These are phyloP conservation scores for Drosophila dives DNA, from an alignment of 2,888 invertebrate species.

Conservation along the genomic window DNA sequence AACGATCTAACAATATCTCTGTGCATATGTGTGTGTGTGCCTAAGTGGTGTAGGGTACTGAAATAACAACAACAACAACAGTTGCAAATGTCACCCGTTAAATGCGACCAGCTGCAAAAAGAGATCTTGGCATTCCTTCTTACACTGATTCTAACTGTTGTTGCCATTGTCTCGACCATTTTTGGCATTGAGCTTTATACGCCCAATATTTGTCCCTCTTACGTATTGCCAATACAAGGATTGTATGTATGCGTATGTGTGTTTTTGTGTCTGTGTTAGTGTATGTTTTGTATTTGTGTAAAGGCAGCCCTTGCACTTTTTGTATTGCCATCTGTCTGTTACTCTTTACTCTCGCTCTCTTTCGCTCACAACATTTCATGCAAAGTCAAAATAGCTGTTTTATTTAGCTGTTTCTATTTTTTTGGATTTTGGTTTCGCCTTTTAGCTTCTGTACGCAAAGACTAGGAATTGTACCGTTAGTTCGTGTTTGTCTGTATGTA, in stretches of 20 bases:
- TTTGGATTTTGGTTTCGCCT: constrained; percentile 15
- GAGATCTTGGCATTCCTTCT: constrained; percentile 24
- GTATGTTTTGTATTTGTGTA: constrained; percentile 7
- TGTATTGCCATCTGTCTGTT: constrained; percentile 53
- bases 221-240: constrained; percentile 26
- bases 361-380: constrained; percentile 35
- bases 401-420: constrained; percentile 30
- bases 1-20: constrained; percentile 38
- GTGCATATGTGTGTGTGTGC: constrained; percentile 22
- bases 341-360: constrained; percentile 20
- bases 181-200: constrained; percentile 27
- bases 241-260: neutral
- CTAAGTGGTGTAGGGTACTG: constrained; percentile 8
- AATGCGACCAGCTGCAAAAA: constrained; percentile 42
- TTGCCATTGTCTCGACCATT: constrained; percentile 12
- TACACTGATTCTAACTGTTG: constrained; percentile 28
- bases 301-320: constrained; percentile 59
- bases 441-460: constrained; percentile 35
- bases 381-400: constrained; percentile 59
- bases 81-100: constrained; percentile 26
- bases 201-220: constrained; percentile 44
- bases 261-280: neutral
- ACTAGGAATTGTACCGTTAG: constrained; percentile 18
- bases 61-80: constrained; percentile 39
- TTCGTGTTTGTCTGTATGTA: constrained; percentile 9